Evolutionary conservation across 2,113 vertebrate species (phyloP), one percentile per base, ranked within the genome.

Genomic region (Corydoras maculifer): DNA sequence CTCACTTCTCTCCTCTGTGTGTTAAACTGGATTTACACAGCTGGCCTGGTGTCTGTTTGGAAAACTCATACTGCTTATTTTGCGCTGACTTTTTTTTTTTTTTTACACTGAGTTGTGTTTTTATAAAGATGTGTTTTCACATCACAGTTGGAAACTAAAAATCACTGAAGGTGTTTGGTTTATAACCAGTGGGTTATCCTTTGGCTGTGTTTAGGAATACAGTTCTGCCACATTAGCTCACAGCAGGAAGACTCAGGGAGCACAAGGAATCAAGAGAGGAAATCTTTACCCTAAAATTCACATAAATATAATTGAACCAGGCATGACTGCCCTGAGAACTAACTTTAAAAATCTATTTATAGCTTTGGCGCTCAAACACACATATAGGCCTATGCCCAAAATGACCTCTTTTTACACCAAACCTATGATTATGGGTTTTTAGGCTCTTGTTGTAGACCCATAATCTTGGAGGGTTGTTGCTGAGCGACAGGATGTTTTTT

Each of bases 341-440:
- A 75, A 64, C 72, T 72, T 75, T 69, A 69, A 69, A 48, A 50
- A 50, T 75, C 31, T 62, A 69, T 72, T 75, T 78, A 75, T 78
- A 61, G 50, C 14, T 18, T 48, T 78, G 77, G 77, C 73, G 57
- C 65, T 58, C 29, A 9, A 68, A 61, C 73, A 68, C 14, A 58
- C 65, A 14, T 12, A 53, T 53, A 57, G 43, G 57, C 25, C 65
- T 53, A 70, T 75, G 35, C 60, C 55, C 55, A 65, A 69, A 78
- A 70, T 69, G 50, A 54, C 48, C 15, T 25, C 65, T 50, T 66
- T 75, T 72, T 70, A 77, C 73, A 77, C 62, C 73, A 50, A 77
- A 50, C 70, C 58, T 64, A 5, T 81, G 75, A 81, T 81, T 77
- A 73, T 62, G 68, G 75, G 73, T 60, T 79, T 57, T 64, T 59